These are phyloP conservation scores for Chaetoderma sp. DNA, from an alignment of 2,888 invertebrate species.

Conservation along the genomic window DNA sequence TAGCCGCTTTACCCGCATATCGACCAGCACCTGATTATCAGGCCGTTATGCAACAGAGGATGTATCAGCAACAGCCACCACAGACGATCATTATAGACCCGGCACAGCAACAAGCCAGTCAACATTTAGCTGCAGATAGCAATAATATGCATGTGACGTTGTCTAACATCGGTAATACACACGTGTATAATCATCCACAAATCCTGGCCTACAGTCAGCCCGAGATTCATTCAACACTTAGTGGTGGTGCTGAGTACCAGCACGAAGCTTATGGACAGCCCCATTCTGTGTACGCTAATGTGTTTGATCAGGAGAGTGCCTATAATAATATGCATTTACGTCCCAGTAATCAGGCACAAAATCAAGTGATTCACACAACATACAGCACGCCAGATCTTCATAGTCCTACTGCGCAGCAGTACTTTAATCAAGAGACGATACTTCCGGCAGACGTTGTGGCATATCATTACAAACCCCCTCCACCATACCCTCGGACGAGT, in stretches of 20 bases:
- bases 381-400: slow-evolving; percentile 68
- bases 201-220: slow-evolving; percentile 52
- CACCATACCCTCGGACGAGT: slow-evolving; percentile 82
- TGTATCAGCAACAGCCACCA: slow-evolving; percentile 9
- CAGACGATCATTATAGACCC: neutral
- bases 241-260: slow-evolving; percentile 30
- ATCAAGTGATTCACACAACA: slow-evolving; percentile 63
- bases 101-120: neutral
- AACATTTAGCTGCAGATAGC: neutral
- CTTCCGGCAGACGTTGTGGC: slow-evolving; percentile 73
- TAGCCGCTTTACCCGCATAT: slow-evolving; percentile 66
- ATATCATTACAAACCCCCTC: slow-evolving; percentile 81
- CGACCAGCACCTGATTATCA: slow-evolving; percentile 95
- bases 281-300: slow-evolving; percentile 51
- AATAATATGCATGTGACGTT: neutral
- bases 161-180: slow-evolving; percentile 31
- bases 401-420: slow-evolving; percentile 52
- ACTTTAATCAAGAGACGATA: slow-evolving; percentile 46
- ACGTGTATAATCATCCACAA: slow-evolving; percentile 40
- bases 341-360: slow-evolving; percentile 49
- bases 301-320: slow-evolving; percentile 44
- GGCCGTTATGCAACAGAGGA: slow-evolving; percentile 83
- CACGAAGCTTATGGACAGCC: neutral
- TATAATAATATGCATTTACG: slow-evolving; percentile 42
- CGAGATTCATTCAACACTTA: slow-evolving; percentile 60